A percentile compares a stretch with the other conserved stretches of the same genome.
Conservation (phyloP, 1,140 invertebrate species). For the Orius insidiosus region DNA sequence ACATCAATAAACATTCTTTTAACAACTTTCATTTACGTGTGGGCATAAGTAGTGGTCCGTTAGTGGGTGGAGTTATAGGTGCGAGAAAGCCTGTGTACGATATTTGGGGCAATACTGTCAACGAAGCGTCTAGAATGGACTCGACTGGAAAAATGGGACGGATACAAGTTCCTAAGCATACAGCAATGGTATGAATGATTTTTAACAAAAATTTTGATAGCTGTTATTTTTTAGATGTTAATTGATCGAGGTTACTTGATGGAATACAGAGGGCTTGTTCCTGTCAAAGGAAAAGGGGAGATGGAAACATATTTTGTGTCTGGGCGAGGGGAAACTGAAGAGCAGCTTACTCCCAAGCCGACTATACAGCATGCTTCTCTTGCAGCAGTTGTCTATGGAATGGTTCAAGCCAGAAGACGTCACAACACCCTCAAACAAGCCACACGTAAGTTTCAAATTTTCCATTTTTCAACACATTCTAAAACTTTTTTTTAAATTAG, state of each 20-base stretch:
- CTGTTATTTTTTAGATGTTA: slow-evolving; percentile 34
- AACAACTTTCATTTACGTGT: slow-evolving; percentile 92
- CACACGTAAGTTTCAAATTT: slow-evolving; percentile 16
- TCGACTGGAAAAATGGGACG: slow-evolving; percentile 70
- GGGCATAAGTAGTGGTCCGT: slow-evolving; percentile 79
- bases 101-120: slow-evolving; percentile 95
- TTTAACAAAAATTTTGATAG: not conserved
- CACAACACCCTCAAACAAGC: slow-evolving; percentile 23
- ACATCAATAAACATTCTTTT: slow-evolving; percentile 91
- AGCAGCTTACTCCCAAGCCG: slow-evolving; percentile 37
- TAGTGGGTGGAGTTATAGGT: slow-evolving; percentile 94
- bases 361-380: slow-evolving; percentile 57
- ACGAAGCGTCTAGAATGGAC: slow-evolving; percentile 88
- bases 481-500: slow-evolving; percentile 2
- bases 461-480: not conserved
- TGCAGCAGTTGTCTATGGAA: slow-evolving; percentile 72
- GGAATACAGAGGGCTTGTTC: slow-evolving; percentile 60
- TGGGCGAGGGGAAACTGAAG: slow-evolving; percentile 34
- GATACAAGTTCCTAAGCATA: slow-evolving; percentile 74
- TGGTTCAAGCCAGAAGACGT: slow-evolving; percentile 48
- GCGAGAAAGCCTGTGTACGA: slow-evolving; percentile 95
- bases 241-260: slow-evolving; percentile 50
- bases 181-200: slow-evolving; percentile 45
- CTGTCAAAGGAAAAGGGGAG: slow-evolving; percentile 85
- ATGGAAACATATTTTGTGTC: slow-evolving; percentile 88